Evolutionary conservation across 30 jellyfish, hydroid and myxozoan genomes (phyloP).

Genomic region (Chrysaora quinquecirrha): DNA sequence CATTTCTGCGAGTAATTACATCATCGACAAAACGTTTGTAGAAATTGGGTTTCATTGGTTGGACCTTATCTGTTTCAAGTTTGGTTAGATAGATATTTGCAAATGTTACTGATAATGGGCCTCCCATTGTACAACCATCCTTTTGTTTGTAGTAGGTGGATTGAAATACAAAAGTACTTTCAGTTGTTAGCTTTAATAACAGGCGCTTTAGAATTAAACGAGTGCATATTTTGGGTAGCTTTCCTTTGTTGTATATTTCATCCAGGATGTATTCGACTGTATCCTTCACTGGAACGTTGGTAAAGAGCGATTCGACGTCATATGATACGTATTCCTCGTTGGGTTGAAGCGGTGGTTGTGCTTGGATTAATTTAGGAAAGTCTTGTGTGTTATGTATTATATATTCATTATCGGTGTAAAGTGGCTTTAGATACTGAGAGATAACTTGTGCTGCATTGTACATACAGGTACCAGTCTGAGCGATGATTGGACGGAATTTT

Average conservation of each 20-base stretch:
- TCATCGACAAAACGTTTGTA: background rate
- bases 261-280: too few relatives aligned
- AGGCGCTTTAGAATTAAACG: too few relatives aligned
- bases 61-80: background rate
- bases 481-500: conserved; percentile 28
- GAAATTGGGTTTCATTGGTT: background rate
- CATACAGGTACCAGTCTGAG: background rate
- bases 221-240: background rate
- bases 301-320: conserved; percentile 47
- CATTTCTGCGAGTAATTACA: background rate
- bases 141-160: too few relatives aligned
- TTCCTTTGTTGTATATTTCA: background rate
- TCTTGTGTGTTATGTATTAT: too few relatives aligned
- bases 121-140: background rate
- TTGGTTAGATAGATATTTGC: background rate
- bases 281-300: conserved; percentile 22
- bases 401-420: too few relatives aligned
- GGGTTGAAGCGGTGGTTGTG: too few relatives aligned
- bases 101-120: background rate
- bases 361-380: too few relatives aligned
- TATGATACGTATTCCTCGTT: too few relatives aligned
- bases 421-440: conserved; percentile 29
- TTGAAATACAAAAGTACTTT: too few relatives aligned
- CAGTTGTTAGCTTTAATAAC: too few relatives aligned
- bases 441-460: conserved; percentile 42